A percentile compares a stretch with the other conserved stretches of the same genome.
Conservation (phyloP, 2,113 vertebrate genomes). For the Isichthys henryi region DNA sequence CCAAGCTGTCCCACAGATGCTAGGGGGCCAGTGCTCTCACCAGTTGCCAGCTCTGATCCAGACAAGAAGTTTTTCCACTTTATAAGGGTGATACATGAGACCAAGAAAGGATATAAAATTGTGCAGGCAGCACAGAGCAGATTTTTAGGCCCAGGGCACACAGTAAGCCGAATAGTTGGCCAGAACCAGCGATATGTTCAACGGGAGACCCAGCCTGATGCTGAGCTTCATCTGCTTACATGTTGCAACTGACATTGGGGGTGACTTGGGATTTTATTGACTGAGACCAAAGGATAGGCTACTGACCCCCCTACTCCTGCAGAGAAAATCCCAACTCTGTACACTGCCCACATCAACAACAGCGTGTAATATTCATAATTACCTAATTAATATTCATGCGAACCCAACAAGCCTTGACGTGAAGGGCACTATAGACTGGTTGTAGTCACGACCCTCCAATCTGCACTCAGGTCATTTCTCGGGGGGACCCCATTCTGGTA, state of each 20-base stretch:
- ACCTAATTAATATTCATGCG: constrained; percentile 40
- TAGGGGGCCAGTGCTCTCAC: not conserved
- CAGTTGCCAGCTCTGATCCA: not conserved
- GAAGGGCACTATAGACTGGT: constrained; percentile 40
- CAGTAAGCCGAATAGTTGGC: not conserved
- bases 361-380: constrained; percentile 28
- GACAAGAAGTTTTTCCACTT: not conserved
- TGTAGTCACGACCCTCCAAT: constrained; percentile 35
- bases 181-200: not conserved
- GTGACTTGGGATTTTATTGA: not conserved
- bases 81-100: not conserved
- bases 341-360: constrained; percentile 13
- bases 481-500: constrained; percentile 26
- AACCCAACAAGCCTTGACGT: constrained; percentile 41
- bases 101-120: not conserved
- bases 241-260: constrained; percentile 26
- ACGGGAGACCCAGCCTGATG: not conserved
- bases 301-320: not conserved
- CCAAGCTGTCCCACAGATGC: not conserved
- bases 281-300: constrained; percentile 10
- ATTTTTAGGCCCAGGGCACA: not conserved
- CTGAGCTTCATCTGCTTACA: not conserved
- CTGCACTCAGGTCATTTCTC: constrained; percentile 32
- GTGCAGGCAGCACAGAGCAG: not conserved
- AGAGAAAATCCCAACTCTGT: not conserved